phyloP scores from a whole-genome alignment of 2,888 invertebrate genomes.

The Sipunculus nudus region DNA sequence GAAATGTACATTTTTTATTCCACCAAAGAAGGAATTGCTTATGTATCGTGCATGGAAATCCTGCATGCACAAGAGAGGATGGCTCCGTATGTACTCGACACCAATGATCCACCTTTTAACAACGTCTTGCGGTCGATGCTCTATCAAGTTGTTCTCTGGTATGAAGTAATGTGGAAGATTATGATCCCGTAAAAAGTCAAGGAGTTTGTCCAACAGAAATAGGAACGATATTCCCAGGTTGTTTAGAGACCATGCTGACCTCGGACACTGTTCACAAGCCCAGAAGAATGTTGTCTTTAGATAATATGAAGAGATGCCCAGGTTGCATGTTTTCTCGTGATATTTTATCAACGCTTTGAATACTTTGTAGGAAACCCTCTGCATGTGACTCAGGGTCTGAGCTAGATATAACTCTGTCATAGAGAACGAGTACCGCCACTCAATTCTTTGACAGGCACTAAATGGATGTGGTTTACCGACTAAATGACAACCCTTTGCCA shows the following conservation, averaged over 20 bases:
- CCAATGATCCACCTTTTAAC: no score
- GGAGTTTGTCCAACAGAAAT: conserved; percentile 39
- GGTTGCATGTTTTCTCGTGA: conserved; percentile 31
- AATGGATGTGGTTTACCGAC: no score
- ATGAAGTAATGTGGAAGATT: conserved; percentile 46
- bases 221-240: conserved; percentile 42
- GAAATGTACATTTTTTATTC: no score
- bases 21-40: no score
- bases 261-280: conserved; percentile 43
- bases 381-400: conserved; percentile 41
- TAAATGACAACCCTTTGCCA: no score
- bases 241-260: conserved; percentile 37
- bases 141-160: conserved; percentile 43
- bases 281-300: conserved; percentile 46
- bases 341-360: conserved; percentile 40
- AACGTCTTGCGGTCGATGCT: conserved; percentile 26
- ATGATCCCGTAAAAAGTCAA: conserved; percentile 37
- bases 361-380: conserved; percentile 44
- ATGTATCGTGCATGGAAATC: no score
- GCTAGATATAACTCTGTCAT: conserved; percentile 42
- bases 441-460: no score
- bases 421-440: conserved; percentile 47
- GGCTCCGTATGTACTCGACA: no score
- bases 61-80: no score
- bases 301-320: conserved; percentile 28